Base-by-base conservation (phyloP, 2,888 invertebrate species). In the Apamea anceps region DNA sequence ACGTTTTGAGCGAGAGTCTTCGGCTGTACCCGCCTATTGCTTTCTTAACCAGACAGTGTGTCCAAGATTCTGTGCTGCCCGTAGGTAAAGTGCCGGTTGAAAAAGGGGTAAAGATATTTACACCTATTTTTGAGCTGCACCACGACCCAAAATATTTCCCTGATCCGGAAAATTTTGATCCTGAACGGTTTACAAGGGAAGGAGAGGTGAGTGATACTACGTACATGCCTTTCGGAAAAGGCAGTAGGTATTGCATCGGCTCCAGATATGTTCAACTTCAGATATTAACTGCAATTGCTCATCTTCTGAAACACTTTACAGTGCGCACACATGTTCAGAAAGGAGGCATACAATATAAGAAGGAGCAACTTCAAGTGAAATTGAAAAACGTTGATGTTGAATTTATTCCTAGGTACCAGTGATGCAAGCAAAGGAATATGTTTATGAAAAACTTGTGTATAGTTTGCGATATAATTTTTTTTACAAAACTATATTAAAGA, bases 211-310 rank as follows among this genome's bases (percentile, higher is more conserved):
- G 85, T 68, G 94, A 94, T 42, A 86, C 90, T 51, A 91, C 92
- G 0, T 97, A 94, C 77, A 87, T 96, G 88, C 96, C 97, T 0
- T 97, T 97, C 85, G 97, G 97, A 1, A 95, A 92, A 88, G 97
- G 97, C 1, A 94, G 94, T 8, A 91, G 97, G 62, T 90, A 93
- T 32, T 97, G 97, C 82, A 94, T 97, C 4, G 97, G 97, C 81
- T 88, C 91, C 81, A 92, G 94, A 79, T 94, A 92, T 76, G 94
- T 94, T 0, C 88, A 88, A 18, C 77, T 94, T 12, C 95, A 95
- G 82, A 86, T 92, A 0, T 90, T 93, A 65, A 85, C 92, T 60
- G 93, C 92, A 1, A 72, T 94, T 21, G 85, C 91, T 4, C 91
- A 94, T 79, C 79, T 94, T 1, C 68, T 94, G 5, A 91, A 89